Conservation (phyloP, 1,140 invertebrate species). For the Lysiphlebus fabarum region DNA sequence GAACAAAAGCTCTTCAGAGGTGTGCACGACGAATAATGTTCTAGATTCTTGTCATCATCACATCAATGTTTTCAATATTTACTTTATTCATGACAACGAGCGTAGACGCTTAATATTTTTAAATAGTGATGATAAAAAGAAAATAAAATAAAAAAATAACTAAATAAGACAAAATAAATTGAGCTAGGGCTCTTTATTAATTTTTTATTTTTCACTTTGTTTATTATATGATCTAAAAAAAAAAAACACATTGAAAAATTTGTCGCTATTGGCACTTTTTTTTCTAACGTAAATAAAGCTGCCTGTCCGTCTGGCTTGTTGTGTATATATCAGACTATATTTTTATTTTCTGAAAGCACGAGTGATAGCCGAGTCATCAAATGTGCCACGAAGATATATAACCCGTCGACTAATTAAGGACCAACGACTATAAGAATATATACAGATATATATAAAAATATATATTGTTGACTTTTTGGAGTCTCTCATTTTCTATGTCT, state of each 20-base stretch:
- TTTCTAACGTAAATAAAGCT: no score
- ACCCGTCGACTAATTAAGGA: conserved; percentile 34
- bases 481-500: neutral
- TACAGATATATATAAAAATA: conserved; percentile 4
- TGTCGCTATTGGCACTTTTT: no score
- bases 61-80: conserved; percentile 30
- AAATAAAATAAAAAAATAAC: no score
- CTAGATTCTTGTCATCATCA: conserved; percentile 39
- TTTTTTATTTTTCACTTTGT: no score
- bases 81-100: conserved; percentile 13
- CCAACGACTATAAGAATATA: conserved; percentile 17
- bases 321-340: no score
- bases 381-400: conserved; percentile 21
- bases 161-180: no score
- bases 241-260: no score
- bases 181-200: no score
- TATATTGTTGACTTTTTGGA: conserved; percentile 6
- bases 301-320: no score
- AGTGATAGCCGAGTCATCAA: neutral
- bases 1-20: neutral
- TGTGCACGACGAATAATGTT: conserved; percentile 15
- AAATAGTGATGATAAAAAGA: neutral
- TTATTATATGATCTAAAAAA: no score
- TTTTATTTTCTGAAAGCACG: no score
- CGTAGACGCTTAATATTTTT: neutral